Evolutionary conservation across 2,888 invertebrate genomes (phyloP).

Genomic region (Thymelicus sylvestris): DNA sequence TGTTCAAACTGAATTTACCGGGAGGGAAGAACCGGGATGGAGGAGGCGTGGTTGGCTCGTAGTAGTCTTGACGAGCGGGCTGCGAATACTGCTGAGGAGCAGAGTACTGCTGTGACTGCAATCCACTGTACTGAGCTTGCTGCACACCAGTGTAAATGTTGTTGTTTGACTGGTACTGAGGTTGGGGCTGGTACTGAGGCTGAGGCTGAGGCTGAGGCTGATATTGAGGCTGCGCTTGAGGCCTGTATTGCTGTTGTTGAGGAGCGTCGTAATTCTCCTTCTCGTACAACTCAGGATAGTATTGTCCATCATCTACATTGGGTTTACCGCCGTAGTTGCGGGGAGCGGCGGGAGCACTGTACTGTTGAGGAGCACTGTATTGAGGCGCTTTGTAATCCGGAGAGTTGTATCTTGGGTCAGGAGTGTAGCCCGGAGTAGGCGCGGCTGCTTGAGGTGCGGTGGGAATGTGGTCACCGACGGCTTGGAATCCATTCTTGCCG

Average conservation of each 20-base stretch:
- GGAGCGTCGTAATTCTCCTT: constrained; percentile 71
- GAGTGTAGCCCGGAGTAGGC: constrained; percentile 82
- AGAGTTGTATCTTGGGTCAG: constrained; percentile 84
- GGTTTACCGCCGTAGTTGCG: constrained; percentile 76
- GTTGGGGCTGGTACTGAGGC: constrained; percentile 60
- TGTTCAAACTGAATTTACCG: constrained; percentile 93
- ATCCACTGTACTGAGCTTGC: constrained; percentile 78
- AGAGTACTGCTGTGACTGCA: constrained; percentile 52
- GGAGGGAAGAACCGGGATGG: constrained; percentile 93
- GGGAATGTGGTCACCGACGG: constrained; percentile 92
- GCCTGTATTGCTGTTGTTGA: constrained; percentile 65
- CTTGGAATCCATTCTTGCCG: constrained; percentile 93
- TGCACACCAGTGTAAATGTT: constrained; percentile 79
- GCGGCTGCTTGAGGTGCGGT: constrained; percentile 85
- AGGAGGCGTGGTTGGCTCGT: constrained; percentile 86
- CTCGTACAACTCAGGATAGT: constrained; percentile 81
- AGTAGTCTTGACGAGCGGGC: constrained; percentile 74
- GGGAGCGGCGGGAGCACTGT: constrained; percentile 78
- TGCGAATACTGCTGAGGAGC: constrained; percentile 49
- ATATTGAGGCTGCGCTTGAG: constrained; percentile 64
- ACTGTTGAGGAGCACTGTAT: constrained; percentile 79
- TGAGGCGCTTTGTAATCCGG: constrained; percentile 76
- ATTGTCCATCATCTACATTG: constrained; percentile 80
- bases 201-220: constrained; percentile 66
- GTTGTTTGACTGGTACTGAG: constrained; percentile 71